Evolutionary conservation across 2,888 invertebrate genomes (phyloP).

Genomic region (Labia minor): DNA sequence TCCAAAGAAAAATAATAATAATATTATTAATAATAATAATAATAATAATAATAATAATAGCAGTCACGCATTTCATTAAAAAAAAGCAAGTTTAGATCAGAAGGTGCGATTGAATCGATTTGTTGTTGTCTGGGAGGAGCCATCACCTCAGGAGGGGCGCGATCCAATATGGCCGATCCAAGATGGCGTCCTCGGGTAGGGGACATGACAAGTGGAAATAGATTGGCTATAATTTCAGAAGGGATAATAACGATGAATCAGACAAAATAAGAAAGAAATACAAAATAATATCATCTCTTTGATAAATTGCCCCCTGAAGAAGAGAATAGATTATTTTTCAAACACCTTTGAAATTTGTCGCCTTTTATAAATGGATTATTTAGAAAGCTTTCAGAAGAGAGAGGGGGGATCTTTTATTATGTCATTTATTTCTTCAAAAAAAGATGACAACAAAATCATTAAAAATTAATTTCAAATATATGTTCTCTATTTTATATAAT

Average conservation of each 20-base stretch:
- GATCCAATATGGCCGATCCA: not conserved
- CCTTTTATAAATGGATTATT: too few relatives aligned
- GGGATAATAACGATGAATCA: conserved; percentile 8
- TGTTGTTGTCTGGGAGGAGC: conserved; percentile 6
- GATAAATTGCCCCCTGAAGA: not conserved
- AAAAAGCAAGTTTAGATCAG: not conserved
- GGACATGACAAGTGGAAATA: conserved; percentile 13
- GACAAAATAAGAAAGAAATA: not conserved
- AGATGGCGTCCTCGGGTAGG: not conserved
- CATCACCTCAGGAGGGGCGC: conserved; percentile 3
- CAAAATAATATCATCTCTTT: not conserved
- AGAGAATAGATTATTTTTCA: not conserved
- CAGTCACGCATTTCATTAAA: not conserved
- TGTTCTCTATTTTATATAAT: too few relatives aligned
- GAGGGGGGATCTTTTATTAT: too few relatives aligned
- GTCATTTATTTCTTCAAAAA: too few relatives aligned
- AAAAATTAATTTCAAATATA: too few relatives aligned
- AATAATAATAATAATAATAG: too few relatives aligned
- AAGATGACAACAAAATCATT: too few relatives aligned
- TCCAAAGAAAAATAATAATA: too few relatives aligned
- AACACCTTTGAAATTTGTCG: too few relatives aligned
- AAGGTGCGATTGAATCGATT: not conserved
- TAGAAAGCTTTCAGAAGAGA: too few relatives aligned
- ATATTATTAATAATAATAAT: too few relatives aligned
- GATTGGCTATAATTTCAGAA: conserved; percentile 13